Percentiles rank a stretch among this genome's conserved stretches.
These are phyloP conservation scores for Myzus persicae DNA, from an alignment of 1,140 invertebrate genomes.

Conservation along the genomic window DNA sequence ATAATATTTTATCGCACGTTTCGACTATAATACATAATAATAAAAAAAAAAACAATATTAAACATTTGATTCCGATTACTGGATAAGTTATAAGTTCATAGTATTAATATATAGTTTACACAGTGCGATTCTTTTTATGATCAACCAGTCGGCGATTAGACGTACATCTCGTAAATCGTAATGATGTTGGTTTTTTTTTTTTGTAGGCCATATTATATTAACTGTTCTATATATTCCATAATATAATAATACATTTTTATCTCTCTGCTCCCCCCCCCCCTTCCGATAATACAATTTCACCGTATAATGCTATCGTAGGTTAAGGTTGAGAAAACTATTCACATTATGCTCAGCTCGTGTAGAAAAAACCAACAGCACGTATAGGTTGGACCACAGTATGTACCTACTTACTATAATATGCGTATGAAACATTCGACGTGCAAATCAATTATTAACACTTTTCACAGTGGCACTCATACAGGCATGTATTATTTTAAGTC, in stretches of 20 bases:
- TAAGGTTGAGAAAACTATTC: slow-evolving; percentile 2
- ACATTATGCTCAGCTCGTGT: neutral
- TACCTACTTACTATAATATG: neutral
- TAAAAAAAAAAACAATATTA: neutral
- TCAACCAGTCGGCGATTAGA: neutral
- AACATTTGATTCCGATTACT: neutral
- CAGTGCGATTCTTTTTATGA: neutral
- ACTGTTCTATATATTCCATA: too few relatives aligned
- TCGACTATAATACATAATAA: neutral
- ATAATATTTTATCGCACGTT: neutral
- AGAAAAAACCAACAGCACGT: neutral
- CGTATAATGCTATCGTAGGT: neutral
- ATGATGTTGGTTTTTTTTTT: neutral
- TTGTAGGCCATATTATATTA: neutral
- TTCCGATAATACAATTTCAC: neutral
- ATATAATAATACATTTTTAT: neutral
- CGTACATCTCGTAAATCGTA: neutral
- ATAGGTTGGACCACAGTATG: too few relatives aligned
- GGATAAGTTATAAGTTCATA: neutral
- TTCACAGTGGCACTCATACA: neutral
- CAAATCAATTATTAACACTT: slow-evolving; percentile 33
- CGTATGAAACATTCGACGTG: neutral
- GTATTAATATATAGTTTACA: neutral
- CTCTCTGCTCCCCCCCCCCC: neutral
- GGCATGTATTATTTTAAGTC: neutral